phyloP scores from a whole-genome alignment of 2,113 vertebrate genomes.

The Thermophis baileyi region DNA sequence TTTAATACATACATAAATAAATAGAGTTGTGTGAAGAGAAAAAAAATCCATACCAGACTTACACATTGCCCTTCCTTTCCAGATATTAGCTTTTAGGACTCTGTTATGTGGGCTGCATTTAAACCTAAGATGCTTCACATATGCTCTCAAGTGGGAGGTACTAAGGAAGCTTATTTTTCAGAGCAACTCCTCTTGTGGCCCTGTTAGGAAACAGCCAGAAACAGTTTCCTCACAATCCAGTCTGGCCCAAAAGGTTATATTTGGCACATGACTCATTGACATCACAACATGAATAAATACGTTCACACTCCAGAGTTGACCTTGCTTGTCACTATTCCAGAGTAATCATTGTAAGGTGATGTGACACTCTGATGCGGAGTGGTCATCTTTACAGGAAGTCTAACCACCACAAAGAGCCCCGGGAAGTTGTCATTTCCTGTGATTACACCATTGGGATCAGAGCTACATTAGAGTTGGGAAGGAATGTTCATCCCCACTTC shows the following conservation, averaged over 20 bases:
- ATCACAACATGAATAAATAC: background rate
- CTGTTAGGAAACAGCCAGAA: background rate
- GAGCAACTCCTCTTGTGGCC: background rate
- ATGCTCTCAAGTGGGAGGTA: background rate
- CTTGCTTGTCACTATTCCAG: background rate
- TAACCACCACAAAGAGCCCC: background rate
- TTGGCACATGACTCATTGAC: background rate
- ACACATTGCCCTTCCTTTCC: background rate
- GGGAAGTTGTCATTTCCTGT: background rate
- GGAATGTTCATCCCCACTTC: background rate
- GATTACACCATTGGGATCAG: background rate
- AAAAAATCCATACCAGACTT: background rate
- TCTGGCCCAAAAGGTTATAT: background rate
- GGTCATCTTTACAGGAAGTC: background rate
- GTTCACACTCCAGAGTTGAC: background rate
- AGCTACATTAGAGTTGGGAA: background rate
- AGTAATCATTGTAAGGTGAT: background rate
- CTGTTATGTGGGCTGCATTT: background rate
- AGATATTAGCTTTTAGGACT: background rate
- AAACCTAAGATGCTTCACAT: background rate
- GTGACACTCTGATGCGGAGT: background rate
- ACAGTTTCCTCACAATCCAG: background rate
- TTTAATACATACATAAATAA: background rate
- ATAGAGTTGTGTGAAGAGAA: background rate
- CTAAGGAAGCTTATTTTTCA: background rate